Evolutionary conservation across 2,113 vertebrate species (phyloP), one percentile per base, ranked within the genome.

Genomic region (Bubo bubo): DNA sequence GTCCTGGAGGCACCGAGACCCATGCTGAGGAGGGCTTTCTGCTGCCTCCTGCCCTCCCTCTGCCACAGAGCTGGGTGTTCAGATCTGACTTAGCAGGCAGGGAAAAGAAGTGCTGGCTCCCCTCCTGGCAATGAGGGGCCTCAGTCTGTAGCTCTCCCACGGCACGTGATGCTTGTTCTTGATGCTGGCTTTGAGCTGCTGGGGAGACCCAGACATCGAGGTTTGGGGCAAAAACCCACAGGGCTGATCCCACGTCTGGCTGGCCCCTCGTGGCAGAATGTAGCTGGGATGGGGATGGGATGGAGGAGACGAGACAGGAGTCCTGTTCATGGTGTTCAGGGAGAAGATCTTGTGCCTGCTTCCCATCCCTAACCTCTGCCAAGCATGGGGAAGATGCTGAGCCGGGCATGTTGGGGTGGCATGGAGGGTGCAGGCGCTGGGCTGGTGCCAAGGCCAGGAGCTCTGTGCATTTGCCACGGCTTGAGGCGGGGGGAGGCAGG

Each of bases 361-460:
- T 83, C 88, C 95, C 85, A 50, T 37, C 81, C 90, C 88, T 71
- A 70, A 74, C 84, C 92, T 81, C 60, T 37, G 67, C 92, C 92
- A 41, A 49, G 90, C 94, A 71, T 75, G 82, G 67, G 90, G 83
- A 34, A 26, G 18, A 14, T 2, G 91, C 95, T 45, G 82, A 71
- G 88, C 91, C 3, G 7, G 86, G 92, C 86, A 70, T 53, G 88
- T 28, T 0, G 22, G 81, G 82, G 60, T 18, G 89, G 91, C 90
- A 86, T 18, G 62, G 56, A 43, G 73, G 62, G 56, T 16, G 15
- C 53, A 34, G 74, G 73, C 71, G 67, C 73, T 47, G 68, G 81
- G 88, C 39, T 68, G 90, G 30, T 62, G 56, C 52, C 43, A 8
- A 60, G 9, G 59, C 50, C 60, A 30, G 49, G 67, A 55, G 66